Conservation (phyloP, 2,113 vertebrate genomes). For the Dipodomys spectabilis region DNA sequence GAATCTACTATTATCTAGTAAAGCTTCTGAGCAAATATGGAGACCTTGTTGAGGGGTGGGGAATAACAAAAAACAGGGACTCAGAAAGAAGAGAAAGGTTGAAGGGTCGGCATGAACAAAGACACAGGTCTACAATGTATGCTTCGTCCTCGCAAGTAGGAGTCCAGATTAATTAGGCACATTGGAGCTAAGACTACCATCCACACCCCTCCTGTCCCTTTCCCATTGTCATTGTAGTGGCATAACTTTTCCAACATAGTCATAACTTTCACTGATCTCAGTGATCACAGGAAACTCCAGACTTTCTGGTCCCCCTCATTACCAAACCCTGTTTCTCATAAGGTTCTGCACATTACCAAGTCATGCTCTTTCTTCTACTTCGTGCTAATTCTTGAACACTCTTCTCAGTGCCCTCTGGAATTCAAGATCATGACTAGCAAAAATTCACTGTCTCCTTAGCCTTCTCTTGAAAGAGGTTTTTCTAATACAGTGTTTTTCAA, state of each 20-base stretch:
- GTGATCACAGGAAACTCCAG: not conserved
- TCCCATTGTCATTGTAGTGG: no score
- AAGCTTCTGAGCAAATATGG: not conserved
- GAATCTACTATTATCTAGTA: not conserved
- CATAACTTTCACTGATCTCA: not conserved
- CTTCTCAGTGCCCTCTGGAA: not conserved
- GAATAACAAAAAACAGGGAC: not conserved
- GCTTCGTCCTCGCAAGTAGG: not conserved
- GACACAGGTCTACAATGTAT: fast-evolving
- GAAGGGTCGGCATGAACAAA: not conserved
- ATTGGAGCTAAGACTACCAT: not conserved
- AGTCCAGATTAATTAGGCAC: not conserved
- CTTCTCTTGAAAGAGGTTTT: not conserved
- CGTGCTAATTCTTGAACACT: not conserved
- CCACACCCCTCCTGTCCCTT: not conserved
- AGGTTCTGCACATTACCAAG: not conserved
- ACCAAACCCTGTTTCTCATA: not conserved
- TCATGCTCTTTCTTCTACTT: not conserved
- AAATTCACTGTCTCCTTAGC: not conserved
- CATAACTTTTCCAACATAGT: fast-evolving
- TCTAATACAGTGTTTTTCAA: not conserved
- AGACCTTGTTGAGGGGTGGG: not conserved
- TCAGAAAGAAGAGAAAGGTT: not conserved
- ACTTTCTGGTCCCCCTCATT: not conserved
- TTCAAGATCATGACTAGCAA: not conserved